A percentile compares a stretch with the other conserved stretches of the same genome.
Conservation (phyloP, 2,888 invertebrate genomes). For the Tipula vernalis region DNA sequence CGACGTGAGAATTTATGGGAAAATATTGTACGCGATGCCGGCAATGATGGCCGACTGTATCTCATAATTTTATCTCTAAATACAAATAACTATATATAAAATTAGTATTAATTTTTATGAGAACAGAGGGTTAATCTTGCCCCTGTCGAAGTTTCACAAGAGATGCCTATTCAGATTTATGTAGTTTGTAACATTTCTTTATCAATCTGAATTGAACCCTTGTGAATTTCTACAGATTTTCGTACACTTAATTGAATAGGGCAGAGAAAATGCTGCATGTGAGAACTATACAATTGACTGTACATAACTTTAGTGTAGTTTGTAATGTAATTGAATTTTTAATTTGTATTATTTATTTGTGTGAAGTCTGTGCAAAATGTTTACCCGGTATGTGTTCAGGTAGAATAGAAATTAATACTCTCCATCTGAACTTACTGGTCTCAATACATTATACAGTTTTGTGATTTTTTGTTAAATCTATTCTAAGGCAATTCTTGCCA, state of each 20-base stretch:
- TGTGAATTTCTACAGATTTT: constrained; percentile 18
- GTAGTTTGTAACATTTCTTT: background rate
- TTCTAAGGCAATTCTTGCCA: too few species aligned
- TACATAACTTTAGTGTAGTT: constrained; percentile 11
- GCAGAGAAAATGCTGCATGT: constrained; percentile 16
- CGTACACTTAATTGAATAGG: constrained; percentile 19
- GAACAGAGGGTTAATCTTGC: constrained; percentile 17
- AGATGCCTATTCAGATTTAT: background rate
- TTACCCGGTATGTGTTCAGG: background rate
- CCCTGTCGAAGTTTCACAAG: constrained; percentile 18
- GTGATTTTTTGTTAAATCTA: too few species aligned
- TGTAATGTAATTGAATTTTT: background rate
- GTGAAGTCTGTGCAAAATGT: background rate
- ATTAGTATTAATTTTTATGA: background rate
- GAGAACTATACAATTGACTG: constrained; percentile 20
- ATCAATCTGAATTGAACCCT: background rate
- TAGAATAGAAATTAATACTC: background rate
- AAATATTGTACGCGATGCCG: constrained; percentile 24
- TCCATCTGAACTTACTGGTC: background rate
- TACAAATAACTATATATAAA: background rate
- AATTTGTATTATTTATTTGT: background rate
- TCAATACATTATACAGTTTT: background rate
- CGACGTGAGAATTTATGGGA: constrained; percentile 24
- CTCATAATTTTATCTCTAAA: constrained; percentile 1
- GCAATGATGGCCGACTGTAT: background rate